phyloP scores from a whole-genome alignment of 2,888 invertebrate genomes.

The Cerceris rybyensis region DNA sequence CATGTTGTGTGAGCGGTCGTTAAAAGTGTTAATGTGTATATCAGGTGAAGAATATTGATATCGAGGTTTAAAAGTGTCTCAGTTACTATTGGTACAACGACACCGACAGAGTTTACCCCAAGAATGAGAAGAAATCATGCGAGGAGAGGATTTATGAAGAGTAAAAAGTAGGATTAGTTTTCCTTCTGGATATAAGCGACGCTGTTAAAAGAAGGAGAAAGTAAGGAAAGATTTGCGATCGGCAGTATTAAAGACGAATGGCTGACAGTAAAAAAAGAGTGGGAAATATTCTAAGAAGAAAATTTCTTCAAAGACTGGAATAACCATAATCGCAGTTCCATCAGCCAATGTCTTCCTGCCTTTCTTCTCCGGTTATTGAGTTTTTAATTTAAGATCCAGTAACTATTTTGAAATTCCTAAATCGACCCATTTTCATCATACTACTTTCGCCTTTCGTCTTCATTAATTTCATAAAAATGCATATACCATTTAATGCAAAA shows the following conservation, averaged over 20 bases:
- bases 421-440: neutral
- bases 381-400: conserved; percentile 24
- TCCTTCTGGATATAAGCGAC: neutral
- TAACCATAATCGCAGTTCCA: conserved; percentile 47
- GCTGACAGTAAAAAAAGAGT: conserved; percentile 33
- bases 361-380: conserved; percentile 54
- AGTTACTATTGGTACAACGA: no score
- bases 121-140: neutral
- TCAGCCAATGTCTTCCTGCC: conserved; percentile 46
- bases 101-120: no score
- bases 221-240: conserved; percentile 39
- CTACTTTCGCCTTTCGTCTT: neutral
- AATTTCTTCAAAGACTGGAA: conserved; percentile 62
- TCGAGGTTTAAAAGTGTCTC: no score
- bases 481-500: neutral
- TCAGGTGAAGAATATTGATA: neutral
- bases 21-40: no score
- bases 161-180: conserved; percentile 12
- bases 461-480: neutral
- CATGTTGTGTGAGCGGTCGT: no score
- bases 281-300: conserved; percentile 56
- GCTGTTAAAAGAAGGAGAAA: conserved; percentile 14
- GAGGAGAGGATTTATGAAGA: neutral
- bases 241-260: conserved; percentile 36
- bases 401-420: neutral